These are phyloP conservation scores for Lichenostomus cassidix DNA, from an alignment of 2,113 vertebrate species.

Conservation along the genomic window DNA sequence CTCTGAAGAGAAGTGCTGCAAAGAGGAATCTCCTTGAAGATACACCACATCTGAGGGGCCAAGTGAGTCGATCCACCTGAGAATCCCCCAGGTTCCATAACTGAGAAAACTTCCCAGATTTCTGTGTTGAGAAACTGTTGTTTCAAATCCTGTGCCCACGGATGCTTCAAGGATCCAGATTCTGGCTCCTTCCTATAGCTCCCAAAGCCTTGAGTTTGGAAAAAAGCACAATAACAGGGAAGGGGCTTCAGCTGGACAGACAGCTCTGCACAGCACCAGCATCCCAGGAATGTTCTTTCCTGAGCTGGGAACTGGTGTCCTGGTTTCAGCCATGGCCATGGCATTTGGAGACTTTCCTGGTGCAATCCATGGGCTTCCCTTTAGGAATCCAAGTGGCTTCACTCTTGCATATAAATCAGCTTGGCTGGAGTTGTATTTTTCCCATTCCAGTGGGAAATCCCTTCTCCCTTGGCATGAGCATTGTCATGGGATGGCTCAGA, in stretches of 20 bases:
- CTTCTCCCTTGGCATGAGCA: not conserved
- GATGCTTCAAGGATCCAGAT: not conserved
- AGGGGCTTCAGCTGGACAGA: not conserved
- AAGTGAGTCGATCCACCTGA: not conserved
- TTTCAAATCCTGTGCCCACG: not conserved
- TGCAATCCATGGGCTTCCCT: not conserved
- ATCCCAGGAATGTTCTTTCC: not conserved
- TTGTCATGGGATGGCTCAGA: not conserved
- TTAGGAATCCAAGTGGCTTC: not conserved
- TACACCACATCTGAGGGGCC: not conserved
- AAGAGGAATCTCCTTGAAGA: not conserved
- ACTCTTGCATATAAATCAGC: not conserved
- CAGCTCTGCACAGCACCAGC: not conserved
- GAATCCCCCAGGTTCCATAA: not conserved
- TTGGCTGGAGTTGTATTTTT: not conserved
- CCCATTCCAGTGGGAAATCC: not conserved
- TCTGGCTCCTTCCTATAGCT: not conserved
- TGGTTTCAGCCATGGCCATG: not conserved
- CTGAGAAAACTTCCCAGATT: not conserved
- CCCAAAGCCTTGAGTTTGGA: not conserved
- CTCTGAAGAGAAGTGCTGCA: not conserved
- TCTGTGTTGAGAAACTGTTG: not conserved
- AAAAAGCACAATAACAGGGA: not conserved
- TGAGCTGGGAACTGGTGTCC: not conserved
- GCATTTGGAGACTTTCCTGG: not conserved